A percentile compares a stretch with the other conserved stretches of the same genome.
Conservation (phyloP, 2,797 vertebrate genomes). For the Argentina silus region DNA sequence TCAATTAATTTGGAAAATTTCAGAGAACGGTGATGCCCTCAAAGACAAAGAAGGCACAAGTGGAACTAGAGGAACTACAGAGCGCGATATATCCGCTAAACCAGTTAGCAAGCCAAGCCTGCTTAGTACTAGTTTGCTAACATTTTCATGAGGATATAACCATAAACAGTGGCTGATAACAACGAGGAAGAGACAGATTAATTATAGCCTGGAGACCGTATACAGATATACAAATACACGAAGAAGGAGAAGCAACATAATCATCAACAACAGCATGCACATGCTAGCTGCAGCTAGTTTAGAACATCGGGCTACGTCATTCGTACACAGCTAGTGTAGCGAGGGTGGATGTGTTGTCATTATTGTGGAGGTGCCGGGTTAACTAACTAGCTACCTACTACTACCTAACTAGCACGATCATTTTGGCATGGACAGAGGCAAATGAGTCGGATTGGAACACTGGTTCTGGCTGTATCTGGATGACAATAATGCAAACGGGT, state of each 20-base stretch:
- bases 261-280: not conserved
- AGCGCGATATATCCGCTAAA: not conserved
- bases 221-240: no score
- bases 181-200: not conserved
- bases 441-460: no score
- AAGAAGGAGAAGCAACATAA: no score
- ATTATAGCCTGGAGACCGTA: not conserved
- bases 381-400: no score
- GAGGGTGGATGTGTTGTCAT: no score
- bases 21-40: not conserved
- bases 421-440: no score
- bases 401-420: no score
- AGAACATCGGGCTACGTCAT: not conserved
- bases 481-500: no score
- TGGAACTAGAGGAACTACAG: not conserved
- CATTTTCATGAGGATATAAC: not conserved
- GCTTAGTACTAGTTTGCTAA: not conserved
- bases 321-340: not conserved
- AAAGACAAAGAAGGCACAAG: slow-evolving; percentile 6
- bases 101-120: slow-evolving; percentile 2
- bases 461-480: no score
- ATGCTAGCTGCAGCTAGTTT: not conserved
- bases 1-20: not conserved
- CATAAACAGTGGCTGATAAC: not conserved
- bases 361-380: no score